Conservation (phyloP, 2,113 vertebrate genomes). For the Formicarius rufipectus region DNA sequence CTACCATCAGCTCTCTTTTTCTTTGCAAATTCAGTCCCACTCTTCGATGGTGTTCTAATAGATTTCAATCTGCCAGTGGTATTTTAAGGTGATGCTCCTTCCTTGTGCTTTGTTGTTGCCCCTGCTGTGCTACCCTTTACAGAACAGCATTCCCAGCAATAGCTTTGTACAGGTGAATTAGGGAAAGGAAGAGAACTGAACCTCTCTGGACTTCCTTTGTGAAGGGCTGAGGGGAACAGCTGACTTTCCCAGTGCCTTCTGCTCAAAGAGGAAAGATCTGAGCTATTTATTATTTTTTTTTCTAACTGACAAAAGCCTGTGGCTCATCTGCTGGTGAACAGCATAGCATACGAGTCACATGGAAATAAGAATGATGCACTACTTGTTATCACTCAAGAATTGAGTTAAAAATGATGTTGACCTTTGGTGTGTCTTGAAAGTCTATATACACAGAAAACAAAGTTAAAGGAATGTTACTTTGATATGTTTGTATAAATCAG, state of each 20-base stretch:
- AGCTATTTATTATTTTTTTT: not conserved
- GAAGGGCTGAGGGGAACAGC: not conserved
- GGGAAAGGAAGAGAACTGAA: not conserved
- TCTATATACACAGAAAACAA: not conserved
- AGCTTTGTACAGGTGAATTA: not conserved
- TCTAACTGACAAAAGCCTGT: not conserved
- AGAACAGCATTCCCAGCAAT: not conserved
- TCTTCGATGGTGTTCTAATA: not conserved
- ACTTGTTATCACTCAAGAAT: not conserved
- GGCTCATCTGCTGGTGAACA: not conserved
- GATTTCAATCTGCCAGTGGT: not conserved
- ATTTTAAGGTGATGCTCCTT: not conserved
- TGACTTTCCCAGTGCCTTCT: not conserved
- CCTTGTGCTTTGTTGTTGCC: not conserved
- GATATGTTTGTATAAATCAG: not conserved
- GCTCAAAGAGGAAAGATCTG: not conserved
- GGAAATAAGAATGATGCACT: not conserved
- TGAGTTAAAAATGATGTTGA: not conserved
- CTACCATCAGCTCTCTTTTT: not conserved
- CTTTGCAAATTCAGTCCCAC: not conserved
- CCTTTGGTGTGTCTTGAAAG: not conserved
- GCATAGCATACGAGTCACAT: not conserved
- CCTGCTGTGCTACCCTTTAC: not conserved
- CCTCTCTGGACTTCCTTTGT: not conserved
- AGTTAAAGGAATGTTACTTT: not conserved